Evolutionary conservation across 2,113 vertebrate genomes (phyloP).

Genomic region (Sarotherodon lohbergeri): DNA sequence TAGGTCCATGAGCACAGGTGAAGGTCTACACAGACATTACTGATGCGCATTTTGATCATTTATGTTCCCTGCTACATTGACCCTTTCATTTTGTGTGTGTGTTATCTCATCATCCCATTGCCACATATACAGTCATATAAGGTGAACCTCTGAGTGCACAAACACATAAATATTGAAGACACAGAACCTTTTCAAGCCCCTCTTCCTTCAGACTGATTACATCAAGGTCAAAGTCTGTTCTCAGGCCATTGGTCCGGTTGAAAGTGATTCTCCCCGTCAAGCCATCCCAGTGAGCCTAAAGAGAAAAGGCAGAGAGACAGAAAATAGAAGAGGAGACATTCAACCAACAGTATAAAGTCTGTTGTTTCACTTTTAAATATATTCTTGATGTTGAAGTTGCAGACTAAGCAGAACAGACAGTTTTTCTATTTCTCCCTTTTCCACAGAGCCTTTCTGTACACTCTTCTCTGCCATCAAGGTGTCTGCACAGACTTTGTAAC

Average conservation of each 20-base stretch:
- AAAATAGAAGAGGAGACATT: conserved; percentile 41
- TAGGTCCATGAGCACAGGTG: not conserved
- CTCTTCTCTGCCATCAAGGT: not conserved
- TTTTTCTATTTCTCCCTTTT: not conserved
- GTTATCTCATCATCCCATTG: not conserved
- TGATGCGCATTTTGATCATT: not conserved
- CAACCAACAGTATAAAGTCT: not conserved
- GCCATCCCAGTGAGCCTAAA: conserved; percentile 95
- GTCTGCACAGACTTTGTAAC: not conserved
- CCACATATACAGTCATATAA: not conserved
- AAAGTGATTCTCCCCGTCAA: conserved; percentile 98
- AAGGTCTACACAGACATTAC: not conserved
- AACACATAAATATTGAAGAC: not conserved
- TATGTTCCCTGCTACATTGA: not conserved
- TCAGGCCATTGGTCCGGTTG: conserved; percentile 94
- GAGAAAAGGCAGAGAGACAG: not conserved
- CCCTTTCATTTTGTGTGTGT: not conserved
- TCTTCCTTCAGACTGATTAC: conserved; percentile 98
- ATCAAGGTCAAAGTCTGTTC: conserved; percentile 98
- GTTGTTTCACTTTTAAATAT: not conserved
- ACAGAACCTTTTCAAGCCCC: conserved; percentile 88
- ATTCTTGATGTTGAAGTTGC: not conserved
- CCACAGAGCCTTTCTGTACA: not conserved
- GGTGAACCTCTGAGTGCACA: not conserved
- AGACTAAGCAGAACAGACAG: not conserved